A percentile compares a stretch with the other conserved stretches of the same genome.
These are phyloP conservation scores for Lottia gigantea DNA, from an alignment of 2,888 invertebrate species.

Conservation along the genomic window DNA sequence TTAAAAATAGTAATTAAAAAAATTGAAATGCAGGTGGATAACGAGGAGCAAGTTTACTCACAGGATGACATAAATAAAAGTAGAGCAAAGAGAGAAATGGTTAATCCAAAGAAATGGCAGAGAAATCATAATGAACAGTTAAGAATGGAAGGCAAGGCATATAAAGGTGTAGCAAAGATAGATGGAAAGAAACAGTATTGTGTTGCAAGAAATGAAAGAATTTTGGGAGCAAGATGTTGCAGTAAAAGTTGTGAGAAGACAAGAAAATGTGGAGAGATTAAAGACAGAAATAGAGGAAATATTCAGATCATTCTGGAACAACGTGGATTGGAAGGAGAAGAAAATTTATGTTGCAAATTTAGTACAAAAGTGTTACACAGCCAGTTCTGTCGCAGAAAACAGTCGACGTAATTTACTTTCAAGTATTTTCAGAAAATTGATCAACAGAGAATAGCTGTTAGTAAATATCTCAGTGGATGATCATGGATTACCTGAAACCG, in stretches of 20 bases:
- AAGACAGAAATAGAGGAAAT: neutral
- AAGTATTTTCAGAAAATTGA: conserved; percentile 6
- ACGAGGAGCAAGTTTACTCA: too few relatives aligned
- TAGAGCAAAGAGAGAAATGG: too few relatives aligned
- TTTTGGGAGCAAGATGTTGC: neutral
- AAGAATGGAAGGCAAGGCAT: neutral
- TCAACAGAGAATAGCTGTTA: neutral
- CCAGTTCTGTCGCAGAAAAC: neutral
- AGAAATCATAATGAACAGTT: neutral
- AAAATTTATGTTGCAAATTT: neutral
- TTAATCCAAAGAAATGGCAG: too few relatives aligned
- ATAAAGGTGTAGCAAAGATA: neutral
- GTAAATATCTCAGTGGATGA: conserved; percentile 10
- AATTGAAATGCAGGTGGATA: too few relatives aligned
- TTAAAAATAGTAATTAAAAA: too few relatives aligned
- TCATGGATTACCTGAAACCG: neutral
- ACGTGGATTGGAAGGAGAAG: conserved; percentile 7
- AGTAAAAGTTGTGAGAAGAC: conserved; percentile 1
- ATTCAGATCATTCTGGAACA: neutral
- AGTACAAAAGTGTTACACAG: neutral
- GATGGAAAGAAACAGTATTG: neutral
- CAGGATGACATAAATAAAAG: too few relatives aligned
- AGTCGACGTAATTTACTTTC: conserved; percentile 7
- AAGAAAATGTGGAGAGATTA: neutral
- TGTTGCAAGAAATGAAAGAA: neutral